phyloP scores from a whole-genome alignment of 2,888 invertebrate species.

The Muscina levida region DNA sequence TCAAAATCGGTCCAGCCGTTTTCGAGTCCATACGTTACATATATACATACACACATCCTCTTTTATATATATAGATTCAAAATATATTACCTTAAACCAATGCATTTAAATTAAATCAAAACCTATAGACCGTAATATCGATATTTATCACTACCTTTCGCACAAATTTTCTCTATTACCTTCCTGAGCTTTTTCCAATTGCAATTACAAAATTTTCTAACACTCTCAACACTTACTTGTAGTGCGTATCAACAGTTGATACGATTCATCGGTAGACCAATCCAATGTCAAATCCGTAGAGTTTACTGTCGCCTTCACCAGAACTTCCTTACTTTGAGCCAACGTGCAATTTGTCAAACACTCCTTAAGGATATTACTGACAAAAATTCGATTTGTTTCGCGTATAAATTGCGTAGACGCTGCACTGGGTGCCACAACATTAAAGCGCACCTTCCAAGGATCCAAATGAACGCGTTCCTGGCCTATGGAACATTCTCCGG shows the following conservation, averaged over 20 bases:
- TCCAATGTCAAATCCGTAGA: slow-evolving; percentile 81
- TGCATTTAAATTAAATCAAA: no score
- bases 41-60: no score
- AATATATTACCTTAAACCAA: no score
- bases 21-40: no score
- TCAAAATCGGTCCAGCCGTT: no score
- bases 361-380: slow-evolving; percentile 82
- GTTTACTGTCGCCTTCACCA: slow-evolving; percentile 82
- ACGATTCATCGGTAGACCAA: slow-evolving; percentile 87
- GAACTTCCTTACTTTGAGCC: slow-evolving; percentile 81
- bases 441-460: slow-evolving; percentile 81
- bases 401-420: slow-evolving; percentile 81
- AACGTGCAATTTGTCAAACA: slow-evolving; percentile 82
- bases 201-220: no score
- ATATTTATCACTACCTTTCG: no score
- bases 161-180: no score
- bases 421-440: slow-evolving; percentile 81
- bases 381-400: slow-evolving; percentile 82
- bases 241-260: slow-evolving; percentile 82
- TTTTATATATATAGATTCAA: no score
- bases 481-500: slow-evolving; percentile 80
- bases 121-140: no score
- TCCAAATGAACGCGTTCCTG: slow-evolving; percentile 81
- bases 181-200: no score
- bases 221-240: slow-evolving; percentile 82